Conservation (phyloP, 1,140 invertebrate species). For the Campoletis sonorensis region DNA sequence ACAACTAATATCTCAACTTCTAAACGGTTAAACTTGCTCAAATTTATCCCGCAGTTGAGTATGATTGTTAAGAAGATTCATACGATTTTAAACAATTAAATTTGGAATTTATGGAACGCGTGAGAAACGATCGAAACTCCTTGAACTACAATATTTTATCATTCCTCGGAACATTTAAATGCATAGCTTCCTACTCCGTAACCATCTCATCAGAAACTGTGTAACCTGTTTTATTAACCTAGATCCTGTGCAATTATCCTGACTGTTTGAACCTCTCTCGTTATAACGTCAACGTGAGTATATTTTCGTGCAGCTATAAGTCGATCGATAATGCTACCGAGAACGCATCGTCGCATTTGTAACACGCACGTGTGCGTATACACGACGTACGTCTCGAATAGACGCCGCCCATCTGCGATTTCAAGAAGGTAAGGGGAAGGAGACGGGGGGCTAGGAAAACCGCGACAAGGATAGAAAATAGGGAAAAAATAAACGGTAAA, state of each 20-base stretch:
- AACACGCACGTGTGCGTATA: conserved; percentile 10
- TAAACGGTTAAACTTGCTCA: too few relatives aligned
- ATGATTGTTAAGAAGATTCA: too few relatives aligned
- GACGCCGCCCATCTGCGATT: conserved; percentile 10
- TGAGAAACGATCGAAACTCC: too few relatives aligned
- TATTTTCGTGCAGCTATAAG: background rate
- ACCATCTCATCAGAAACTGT: too few relatives aligned
- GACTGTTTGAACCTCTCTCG: background rate
- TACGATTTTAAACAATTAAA: too few relatives aligned
- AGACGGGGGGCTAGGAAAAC: background rate
- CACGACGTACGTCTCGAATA: background rate
- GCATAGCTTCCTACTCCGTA: too few relatives aligned
- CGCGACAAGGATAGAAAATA: conserved; percentile 6
- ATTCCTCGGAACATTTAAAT: too few relatives aligned
- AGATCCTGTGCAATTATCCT: background rate
- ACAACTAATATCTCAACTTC: too few relatives aligned
- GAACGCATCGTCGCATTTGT: conserved; percentile 4
- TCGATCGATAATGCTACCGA: conserved; percentile 1
- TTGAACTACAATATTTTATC: too few relatives aligned
- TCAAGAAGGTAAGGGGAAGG: conserved; percentile 29
- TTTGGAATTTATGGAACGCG: too few relatives aligned
- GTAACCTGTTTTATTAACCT: background rate
- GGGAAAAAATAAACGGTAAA: background rate
- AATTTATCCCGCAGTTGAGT: too few relatives aligned
- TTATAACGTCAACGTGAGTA: too few relatives aligned